phyloP scores from a whole-genome alignment of 2,888 invertebrate species.

The Campaea margaritaria region DNA sequence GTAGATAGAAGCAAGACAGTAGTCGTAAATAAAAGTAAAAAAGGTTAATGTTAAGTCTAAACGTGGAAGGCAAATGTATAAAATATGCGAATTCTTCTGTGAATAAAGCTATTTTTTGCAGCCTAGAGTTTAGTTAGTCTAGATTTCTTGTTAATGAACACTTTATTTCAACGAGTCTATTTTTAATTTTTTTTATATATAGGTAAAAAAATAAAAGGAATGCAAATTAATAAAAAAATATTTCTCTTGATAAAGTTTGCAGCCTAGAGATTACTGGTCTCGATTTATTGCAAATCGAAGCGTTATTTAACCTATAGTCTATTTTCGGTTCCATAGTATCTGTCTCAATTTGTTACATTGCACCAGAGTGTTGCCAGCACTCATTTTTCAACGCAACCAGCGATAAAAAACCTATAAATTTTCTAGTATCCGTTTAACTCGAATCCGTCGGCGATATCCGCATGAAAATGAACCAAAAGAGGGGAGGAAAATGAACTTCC shows the following conservation, averaged over 20 bases:
- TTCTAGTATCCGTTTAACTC: conserved; percentile 36
- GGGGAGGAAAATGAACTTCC: conserved; percentile 24
- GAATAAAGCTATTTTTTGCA: no score
- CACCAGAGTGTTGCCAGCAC: conserved; percentile 17
- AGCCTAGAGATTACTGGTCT: neutral
- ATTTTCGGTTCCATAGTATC: conserved; percentile 8
- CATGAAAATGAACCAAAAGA: conserved; percentile 19
- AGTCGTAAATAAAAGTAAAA: no score
- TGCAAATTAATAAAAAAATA: neutral
- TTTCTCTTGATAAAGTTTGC: neutral
- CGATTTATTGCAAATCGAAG: neutral
- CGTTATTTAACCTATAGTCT: neutral
- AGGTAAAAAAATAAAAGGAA: neutral
- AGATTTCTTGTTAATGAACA: no score
- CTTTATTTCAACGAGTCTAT: no score
- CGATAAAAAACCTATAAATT: conserved; percentile 35
- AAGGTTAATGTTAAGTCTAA: no score
- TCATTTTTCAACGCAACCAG: conserved; percentile 30
- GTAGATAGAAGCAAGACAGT: no score
- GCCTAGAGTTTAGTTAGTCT: no score
- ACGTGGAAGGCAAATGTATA: no score
- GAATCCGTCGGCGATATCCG: conserved; percentile 31
- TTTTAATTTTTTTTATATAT: no score
- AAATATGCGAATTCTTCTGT: no score
- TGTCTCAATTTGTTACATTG: conserved; percentile 22